phyloP scores from a whole-genome alignment of 1,140 invertebrate genomes.

The Centruroides sculpturatus region DNA sequence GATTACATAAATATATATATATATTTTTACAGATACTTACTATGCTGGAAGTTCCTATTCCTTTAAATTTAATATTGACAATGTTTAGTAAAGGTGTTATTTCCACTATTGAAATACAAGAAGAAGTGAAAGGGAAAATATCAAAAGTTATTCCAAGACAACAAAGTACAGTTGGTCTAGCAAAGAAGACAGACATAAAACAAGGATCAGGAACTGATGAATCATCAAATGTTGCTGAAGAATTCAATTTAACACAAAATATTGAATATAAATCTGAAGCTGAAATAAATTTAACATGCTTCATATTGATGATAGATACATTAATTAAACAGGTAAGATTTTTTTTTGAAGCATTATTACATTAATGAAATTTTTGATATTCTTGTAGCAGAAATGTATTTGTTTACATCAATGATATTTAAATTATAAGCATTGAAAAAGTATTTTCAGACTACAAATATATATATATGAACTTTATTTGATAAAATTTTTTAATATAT shows the following conservation, averaged over 20 bases:
- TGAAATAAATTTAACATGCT: slow-evolving; percentile 59
- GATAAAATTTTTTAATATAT: too few relatives aligned
- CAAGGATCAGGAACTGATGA: not conserved
- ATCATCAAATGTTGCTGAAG: slow-evolving; percentile 8
- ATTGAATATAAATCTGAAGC: slow-evolving; percentile 8
- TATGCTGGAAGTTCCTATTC: slow-evolving; percentile 74
- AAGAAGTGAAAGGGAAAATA: too few relatives aligned
- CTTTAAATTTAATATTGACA: slow-evolving; percentile 63
- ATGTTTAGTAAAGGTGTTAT: slow-evolving; percentile 74
- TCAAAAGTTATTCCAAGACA: too few relatives aligned
- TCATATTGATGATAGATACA: slow-evolving; percentile 91
- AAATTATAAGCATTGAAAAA: too few relatives aligned
- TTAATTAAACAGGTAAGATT: slow-evolving; percentile 68
- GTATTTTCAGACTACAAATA: too few relatives aligned
- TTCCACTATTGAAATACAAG: slow-evolving; percentile 2
- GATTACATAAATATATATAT: not conserved
- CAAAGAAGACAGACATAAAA: too few relatives aligned
- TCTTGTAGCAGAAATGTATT: too few relatives aligned
- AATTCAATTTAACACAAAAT: slow-evolving; percentile 2
- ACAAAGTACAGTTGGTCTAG: too few relatives aligned
- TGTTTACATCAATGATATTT: too few relatives aligned
- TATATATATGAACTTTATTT: too few relatives aligned
- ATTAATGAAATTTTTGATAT: too few relatives aligned
- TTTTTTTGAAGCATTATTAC: too few relatives aligned
- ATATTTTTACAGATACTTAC: slow-evolving; percentile 49